A percentile compares a stretch with the other conserved stretches of the same genome.
Evolutionary conservation across 2,888 invertebrate genomes (phyloP).

Genomic region (Zhuqinia jingwanae): DNA sequence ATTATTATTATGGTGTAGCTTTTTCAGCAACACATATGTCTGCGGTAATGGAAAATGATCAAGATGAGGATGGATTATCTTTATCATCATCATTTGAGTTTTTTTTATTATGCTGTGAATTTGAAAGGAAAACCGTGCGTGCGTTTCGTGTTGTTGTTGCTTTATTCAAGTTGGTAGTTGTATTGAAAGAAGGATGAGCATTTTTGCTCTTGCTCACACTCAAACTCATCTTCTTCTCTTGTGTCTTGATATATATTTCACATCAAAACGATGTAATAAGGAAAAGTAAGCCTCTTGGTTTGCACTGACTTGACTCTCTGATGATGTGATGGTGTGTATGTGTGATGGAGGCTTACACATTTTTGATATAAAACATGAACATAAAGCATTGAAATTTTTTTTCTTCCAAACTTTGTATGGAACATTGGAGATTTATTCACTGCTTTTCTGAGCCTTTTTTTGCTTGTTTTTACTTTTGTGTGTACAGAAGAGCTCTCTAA

Average conservation of each 20-base stretch:
- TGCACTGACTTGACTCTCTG: neutral
- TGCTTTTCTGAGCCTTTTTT: no score
- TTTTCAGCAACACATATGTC: no score
- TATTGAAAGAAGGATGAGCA: slow-evolving; percentile 26
- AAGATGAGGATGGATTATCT: no score
- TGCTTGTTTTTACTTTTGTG: no score
- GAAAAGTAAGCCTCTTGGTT: slow-evolving; percentile 2
- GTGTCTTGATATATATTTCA: neutral
- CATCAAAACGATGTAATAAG: slow-evolving; percentile 22
- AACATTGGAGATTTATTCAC: slow-evolving; percentile 58
- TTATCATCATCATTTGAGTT: slow-evolving; percentile 39
- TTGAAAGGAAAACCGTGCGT: slow-evolving; percentile 55
- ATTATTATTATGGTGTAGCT: no score
- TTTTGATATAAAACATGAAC: slow-evolving; percentile 63
- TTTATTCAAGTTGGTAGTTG: slow-evolving; percentile 63
- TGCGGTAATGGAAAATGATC: slow-evolving; percentile 46
- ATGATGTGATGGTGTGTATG: neutral
- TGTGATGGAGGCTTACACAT: slow-evolving; percentile 16
- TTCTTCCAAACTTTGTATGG: slow-evolving; percentile 39
- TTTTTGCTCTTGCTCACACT: neutral
- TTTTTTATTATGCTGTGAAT: slow-evolving; percentile 37
- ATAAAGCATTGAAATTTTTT: slow-evolving; percentile 61
- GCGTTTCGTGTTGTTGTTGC: slow-evolving; percentile 58
- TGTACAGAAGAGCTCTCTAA: no score
- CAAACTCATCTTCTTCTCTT: no score